phyloP scores from a whole-genome alignment of 2,888 invertebrate species.

The Cataglyphis cursor region DNA sequence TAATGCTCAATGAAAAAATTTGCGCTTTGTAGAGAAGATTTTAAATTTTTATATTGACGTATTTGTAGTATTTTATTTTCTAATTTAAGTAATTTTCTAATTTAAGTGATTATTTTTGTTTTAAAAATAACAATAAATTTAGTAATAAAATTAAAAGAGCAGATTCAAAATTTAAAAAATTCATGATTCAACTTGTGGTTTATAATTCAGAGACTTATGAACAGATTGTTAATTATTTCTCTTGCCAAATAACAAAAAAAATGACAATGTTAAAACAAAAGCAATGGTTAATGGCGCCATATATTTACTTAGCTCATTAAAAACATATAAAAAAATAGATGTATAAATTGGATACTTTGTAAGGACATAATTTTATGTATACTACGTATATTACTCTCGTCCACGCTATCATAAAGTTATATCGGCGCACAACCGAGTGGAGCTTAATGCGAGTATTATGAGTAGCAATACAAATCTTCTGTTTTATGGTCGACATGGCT shows the following conservation, averaged over 20 bases:
- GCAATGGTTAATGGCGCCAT: background rate
- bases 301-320: background rate
- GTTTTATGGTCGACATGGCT: conserved; percentile 50
- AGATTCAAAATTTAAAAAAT: background rate
- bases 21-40: background rate
- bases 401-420: conserved; percentile 54
- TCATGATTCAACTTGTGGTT: background rate
- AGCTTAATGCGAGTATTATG: conserved; percentile 51
- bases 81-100: background rate
- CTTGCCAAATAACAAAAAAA: background rate
- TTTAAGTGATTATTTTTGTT: background rate
- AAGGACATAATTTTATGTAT: conserved; percentile 36
- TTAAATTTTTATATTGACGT: background rate
- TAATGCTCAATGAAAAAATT: conserved; percentile 55
- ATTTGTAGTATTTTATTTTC: background rate
- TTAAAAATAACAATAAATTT: background rate
- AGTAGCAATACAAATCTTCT: conserved; percentile 52
- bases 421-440: conserved; percentile 48
- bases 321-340: conserved; percentile 18
- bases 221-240: conserved; percentile 8
- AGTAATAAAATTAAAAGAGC: conserved; percentile 6
- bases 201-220: background rate
- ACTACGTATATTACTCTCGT: conserved; percentile 19
- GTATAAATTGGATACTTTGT: conserved; percentile 10
- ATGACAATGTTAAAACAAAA: background rate